These are phyloP conservation scores for Eudasyphora cyanicolor DNA, from an alignment of 2,888 invertebrate genomes.

Conservation along the genomic window DNA sequence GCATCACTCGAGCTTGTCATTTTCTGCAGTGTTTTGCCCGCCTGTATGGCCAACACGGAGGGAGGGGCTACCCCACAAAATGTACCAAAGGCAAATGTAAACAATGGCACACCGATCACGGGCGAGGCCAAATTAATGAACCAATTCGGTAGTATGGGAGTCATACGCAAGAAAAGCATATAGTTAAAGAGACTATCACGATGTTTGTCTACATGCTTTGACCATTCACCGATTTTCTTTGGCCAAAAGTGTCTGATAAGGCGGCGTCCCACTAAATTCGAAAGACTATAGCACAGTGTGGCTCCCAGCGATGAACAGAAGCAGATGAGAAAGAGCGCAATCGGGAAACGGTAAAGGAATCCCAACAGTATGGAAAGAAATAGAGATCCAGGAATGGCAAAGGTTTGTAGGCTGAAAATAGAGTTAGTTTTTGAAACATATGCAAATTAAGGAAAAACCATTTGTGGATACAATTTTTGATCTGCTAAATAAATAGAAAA, in stretches of 20 bases:
- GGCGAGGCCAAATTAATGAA: conserved; percentile 93
- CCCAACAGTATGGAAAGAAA: conserved; percentile 98
- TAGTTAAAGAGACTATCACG: conserved; percentile 95
- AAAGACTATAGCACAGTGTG: conserved; percentile 95
- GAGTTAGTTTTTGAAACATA: background rate
- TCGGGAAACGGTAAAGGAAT: conserved; percentile 95
- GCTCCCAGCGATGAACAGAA: conserved; percentile 98
- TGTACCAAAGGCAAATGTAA: conserved; percentile 96
- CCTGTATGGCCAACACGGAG: conserved; percentile 98
- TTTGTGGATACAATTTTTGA: too few relatives aligned
- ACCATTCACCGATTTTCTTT: conserved; percentile 92
- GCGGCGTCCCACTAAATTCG: conserved; percentile 92
- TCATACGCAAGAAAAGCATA: conserved; percentile 97
- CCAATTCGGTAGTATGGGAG: conserved; percentile 99
- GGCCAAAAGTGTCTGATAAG: conserved; percentile 94
- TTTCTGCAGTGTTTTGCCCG: conserved; percentile 96
- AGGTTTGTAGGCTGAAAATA: conserved; percentile 92
- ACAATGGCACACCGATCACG: conserved; percentile 95
- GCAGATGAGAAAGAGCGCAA: conserved; percentile 93
- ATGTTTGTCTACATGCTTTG: conserved; percentile 91
- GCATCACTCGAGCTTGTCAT: conserved; percentile 93
- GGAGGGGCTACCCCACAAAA: conserved; percentile 98
- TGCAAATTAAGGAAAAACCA: conserved; percentile 76
- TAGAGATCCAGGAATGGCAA: conserved; percentile 99
- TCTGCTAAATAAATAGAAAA: too few relatives aligned